These are phyloP conservation scores for Lophotis ruficrista DNA, from an alignment of 2,113 vertebrate species.

Conservation along the genomic window DNA sequence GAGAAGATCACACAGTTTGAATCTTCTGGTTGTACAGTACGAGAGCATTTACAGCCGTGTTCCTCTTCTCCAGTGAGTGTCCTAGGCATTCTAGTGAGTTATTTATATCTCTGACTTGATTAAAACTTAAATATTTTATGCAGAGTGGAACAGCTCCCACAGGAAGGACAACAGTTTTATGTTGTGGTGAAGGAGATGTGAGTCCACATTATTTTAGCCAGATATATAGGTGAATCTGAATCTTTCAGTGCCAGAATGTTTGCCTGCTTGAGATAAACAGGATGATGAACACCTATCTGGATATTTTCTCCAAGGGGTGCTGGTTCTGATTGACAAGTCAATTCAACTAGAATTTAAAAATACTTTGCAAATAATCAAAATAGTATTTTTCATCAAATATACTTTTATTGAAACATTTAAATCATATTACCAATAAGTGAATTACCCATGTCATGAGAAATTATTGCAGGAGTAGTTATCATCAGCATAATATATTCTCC, in stretches of 20 bases:
- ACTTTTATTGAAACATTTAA: background rate
- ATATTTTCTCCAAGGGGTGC: background rate
- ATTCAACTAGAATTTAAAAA: background rate
- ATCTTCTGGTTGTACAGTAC: background rate
- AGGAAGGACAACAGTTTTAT: background rate
- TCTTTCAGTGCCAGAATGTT: background rate
- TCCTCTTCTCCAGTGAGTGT: background rate
- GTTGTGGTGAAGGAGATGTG: background rate
- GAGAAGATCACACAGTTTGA: background rate
- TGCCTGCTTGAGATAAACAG: background rate
- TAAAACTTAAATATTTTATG: background rate
- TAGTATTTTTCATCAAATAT: background rate
- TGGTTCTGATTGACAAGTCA: background rate
- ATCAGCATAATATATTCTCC: background rate
- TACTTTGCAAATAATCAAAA: background rate
- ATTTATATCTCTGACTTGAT: background rate
- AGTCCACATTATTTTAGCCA: background rate
- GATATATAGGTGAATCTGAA: background rate
- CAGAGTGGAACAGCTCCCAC: background rate
- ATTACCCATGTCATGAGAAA: background rate
- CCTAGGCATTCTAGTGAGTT: background rate
- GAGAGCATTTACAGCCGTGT: background rate
- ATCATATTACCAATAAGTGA: background rate
- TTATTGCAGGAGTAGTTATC: background rate
- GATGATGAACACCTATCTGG: background rate